phyloP scores from a whole-genome alignment of 2,797 vertebrate genomes.

The Staurois parvus region DNA sequence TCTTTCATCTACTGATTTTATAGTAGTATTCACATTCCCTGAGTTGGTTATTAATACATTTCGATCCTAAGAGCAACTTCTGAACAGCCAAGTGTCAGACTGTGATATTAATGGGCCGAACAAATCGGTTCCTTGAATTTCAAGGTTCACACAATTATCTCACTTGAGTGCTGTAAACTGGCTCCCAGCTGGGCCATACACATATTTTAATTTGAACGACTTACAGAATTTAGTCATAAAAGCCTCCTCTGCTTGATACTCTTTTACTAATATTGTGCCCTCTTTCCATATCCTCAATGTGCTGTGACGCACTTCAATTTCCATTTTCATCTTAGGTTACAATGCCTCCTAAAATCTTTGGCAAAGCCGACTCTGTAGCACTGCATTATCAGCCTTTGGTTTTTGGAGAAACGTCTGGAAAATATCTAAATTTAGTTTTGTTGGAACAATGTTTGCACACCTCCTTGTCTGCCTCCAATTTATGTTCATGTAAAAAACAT shows the following conservation, averaged over 20 bases:
- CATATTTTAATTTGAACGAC: slow-evolving; percentile 58
- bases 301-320: slow-evolving; percentile 58
- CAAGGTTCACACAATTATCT: slow-evolving; percentile 44
- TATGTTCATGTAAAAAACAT: slow-evolving; percentile 50
- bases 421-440: slow-evolving; percentile 58
- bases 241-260: slow-evolving; percentile 49
- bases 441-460: slow-evolving; percentile 58
- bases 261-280: slow-evolving; percentile 54
- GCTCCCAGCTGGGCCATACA: slow-evolving; percentile 50
- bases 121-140: slow-evolving; percentile 36
- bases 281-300: slow-evolving; percentile 51
- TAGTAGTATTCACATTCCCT: not conserved
- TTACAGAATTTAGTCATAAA: slow-evolving; percentile 53
- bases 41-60: slow-evolving; percentile 19
- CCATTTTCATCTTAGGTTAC: slow-evolving; percentile 59
- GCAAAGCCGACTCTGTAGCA: slow-evolving; percentile 41
- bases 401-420: slow-evolving; percentile 59
- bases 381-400: slow-evolving; percentile 54
- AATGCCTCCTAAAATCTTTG: slow-evolving; percentile 62
- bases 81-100: not conserved
- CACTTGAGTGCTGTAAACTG: slow-evolving; percentile 42
- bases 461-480: slow-evolving; percentile 60
- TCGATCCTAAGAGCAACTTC: slow-evolving; percentile 18
- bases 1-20: not conserved
- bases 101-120: slow-evolving; percentile 7